phyloP scores from a whole-genome alignment of 2,113 vertebrate species.

The Bolborhynchus lineola region DNA sequence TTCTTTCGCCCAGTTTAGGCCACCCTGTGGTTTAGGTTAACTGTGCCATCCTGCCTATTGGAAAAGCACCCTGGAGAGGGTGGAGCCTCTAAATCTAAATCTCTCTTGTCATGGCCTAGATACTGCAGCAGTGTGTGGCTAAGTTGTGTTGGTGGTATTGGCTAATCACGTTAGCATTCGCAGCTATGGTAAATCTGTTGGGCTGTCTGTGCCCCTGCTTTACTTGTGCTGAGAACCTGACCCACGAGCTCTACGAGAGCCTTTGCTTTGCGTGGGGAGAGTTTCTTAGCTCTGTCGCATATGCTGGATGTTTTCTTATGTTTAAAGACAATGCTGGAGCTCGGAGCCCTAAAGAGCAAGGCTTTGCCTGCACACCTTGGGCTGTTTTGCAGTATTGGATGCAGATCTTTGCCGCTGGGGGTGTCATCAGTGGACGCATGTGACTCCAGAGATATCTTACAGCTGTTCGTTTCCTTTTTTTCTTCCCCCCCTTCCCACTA shows the following conservation, averaged over 20 bases:
- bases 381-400: background rate
- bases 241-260: accelerated
- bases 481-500: background rate
- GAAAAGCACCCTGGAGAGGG: background rate
- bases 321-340: background rate
- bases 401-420: background rate
- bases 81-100: conserved; percentile 47
- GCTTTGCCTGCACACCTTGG: background rate
- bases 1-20: background rate
- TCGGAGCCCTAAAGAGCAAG: background rate
- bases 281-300: background rate
- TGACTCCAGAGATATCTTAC: background rate
- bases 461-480: background rate
- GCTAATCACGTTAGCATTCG: conserved; percentile 45
- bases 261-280: background rate
- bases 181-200: background rate
- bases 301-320: background rate
- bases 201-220: background rate
- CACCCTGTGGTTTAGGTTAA: background rate
- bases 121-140: conserved; percentile 3
- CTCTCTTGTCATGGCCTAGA: conserved; percentile 45
- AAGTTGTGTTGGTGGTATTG: conserved; percentile 1
- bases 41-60: background rate
- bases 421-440: accelerated
- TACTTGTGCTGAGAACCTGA: background rate